These are phyloP conservation scores for Drosophila siamana DNA, from an alignment of 2,888 invertebrate genomes.

Conservation along the genomic window DNA sequence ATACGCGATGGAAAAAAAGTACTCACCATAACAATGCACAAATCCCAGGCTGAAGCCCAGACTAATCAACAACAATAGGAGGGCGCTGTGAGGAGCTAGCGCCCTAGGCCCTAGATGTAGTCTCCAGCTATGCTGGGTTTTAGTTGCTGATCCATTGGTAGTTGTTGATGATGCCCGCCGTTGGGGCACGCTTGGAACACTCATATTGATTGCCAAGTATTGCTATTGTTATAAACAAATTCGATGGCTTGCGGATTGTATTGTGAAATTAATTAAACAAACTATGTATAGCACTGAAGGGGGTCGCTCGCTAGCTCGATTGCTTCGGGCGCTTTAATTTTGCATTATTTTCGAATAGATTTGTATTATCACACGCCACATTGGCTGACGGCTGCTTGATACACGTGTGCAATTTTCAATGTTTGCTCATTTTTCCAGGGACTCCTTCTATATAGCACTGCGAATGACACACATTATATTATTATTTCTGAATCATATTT, in stretches of 20 bases:
- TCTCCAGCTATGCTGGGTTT: slow-evolving; percentile 37
- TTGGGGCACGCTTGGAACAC: slow-evolving; percentile 77
- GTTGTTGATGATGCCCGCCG: slow-evolving; percentile 63
- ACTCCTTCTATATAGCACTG: slow-evolving; percentile 42
- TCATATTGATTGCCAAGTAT: slow-evolving; percentile 74
- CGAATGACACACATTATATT: slow-evolving; percentile 21
- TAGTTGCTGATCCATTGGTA: slow-evolving; percentile 21
- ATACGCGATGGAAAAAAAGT: slow-evolving; percentile 37
- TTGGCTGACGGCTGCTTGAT: slow-evolving; percentile 41
- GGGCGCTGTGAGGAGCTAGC: slow-evolving; percentile 40
- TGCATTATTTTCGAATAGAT: slow-evolving; percentile 57
- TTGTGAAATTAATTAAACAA: slow-evolving; percentile 76
- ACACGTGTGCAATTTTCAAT: slow-evolving; percentile 37
- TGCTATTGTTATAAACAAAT: slow-evolving; percentile 55
- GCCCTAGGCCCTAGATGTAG: slow-evolving; percentile 40
- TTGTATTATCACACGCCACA: slow-evolving; percentile 60
- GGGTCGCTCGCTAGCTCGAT: slow-evolving; percentile 33
- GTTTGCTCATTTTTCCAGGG: slow-evolving; percentile 55
- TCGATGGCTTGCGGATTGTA: slow-evolving; percentile 50
- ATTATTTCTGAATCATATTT: slow-evolving; percentile 31
- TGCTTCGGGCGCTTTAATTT: slow-evolving; percentile 50
- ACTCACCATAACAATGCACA: slow-evolving; percentile 77
- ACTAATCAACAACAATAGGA: slow-evolving; percentile 70
- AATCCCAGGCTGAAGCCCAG: slow-evolving; percentile 61
- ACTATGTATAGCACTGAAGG: slow-evolving; percentile 60